phyloP scores from a whole-genome alignment of 2,797 vertebrate species.

The Micrastur ruficollis region DNA sequence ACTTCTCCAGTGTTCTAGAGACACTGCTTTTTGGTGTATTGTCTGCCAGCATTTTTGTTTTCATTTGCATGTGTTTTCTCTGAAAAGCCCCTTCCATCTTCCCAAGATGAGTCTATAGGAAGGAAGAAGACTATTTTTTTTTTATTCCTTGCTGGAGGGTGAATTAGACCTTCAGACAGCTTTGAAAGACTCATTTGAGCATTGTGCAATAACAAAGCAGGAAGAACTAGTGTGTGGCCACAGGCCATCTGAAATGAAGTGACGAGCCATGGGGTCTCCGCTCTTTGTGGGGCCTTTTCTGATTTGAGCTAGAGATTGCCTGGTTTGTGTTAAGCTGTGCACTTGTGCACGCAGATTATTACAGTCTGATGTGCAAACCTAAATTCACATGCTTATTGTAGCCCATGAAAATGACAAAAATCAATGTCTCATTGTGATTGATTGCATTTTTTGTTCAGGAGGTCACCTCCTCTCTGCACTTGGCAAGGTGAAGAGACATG shows the following conservation, averaged over 20 bases:
- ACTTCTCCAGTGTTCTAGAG: not conserved
- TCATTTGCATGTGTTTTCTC: not conserved
- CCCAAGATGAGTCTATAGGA: not conserved
- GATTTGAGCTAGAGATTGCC: not conserved
- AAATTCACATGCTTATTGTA: not conserved
- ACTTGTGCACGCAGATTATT: not conserved
- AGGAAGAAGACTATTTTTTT: not conserved
- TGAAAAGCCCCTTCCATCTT: slow-evolving; percentile 15
- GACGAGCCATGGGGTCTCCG: not conserved
- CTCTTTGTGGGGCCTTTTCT: not conserved
- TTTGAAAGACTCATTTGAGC: slow-evolving; percentile 39
- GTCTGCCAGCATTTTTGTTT: not conserved
- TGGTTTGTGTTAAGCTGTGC: not conserved
- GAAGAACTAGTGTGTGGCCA: not conserved
- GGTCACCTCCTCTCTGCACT: not conserved
- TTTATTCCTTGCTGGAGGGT: slow-evolving; percentile 29
- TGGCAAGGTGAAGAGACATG: not conserved
- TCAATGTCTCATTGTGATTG: not conserved
- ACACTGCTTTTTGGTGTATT: not conserved
- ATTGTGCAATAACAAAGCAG: not conserved
- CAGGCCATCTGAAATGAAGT: slow-evolving; percentile 35
- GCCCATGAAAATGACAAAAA: not conserved
- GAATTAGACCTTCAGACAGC: slow-evolving; percentile 50
- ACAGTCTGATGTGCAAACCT: not conserved
- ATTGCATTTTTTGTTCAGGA: not conserved